Percentiles rank a stretch among this genome's conserved stretches.
Evolutionary conservation across 2,797 vertebrate species (phyloP).

Genomic region (Rhadinocentrus ornatus): DNA sequence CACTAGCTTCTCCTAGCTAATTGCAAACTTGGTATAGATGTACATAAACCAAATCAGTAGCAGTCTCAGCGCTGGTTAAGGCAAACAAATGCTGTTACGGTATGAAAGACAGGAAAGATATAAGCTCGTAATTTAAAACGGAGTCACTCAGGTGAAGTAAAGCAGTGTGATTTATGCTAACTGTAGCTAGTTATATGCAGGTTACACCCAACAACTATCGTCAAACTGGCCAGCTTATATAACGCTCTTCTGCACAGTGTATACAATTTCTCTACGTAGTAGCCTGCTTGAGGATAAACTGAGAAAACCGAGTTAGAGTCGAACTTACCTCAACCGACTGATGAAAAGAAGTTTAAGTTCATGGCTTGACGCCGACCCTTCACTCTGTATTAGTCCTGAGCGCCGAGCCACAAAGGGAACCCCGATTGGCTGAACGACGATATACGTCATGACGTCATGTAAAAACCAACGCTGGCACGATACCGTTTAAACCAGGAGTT

Average conservation of each 20-base stretch:
- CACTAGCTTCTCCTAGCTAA: conserved; percentile 41
- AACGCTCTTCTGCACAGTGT: too few relatives aligned
- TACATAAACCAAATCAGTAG: background rate
- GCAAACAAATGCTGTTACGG: too few relatives aligned
- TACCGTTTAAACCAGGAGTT: background rate
- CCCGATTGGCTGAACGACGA: conserved; percentile 61
- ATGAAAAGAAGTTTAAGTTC: conserved; percentile 52
- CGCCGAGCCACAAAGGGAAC: conserved; percentile 15
- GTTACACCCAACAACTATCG: conserved; percentile 48
- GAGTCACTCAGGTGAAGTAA: background rate
- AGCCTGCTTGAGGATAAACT: background rate
- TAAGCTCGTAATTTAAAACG: background rate
- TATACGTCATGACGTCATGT: conserved; percentile 20
- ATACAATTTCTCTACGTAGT: rapidly evolving
- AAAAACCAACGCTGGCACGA: background rate
- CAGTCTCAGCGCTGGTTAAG: background rate
- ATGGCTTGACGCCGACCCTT: conserved; percentile 52
- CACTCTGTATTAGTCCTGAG: conserved; percentile 19
- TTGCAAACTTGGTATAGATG: background rate
- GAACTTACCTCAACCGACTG: conserved; percentile 59
- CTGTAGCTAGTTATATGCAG: conserved; percentile 37
- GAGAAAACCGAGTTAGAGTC: background rate
- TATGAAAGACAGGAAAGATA: background rate
- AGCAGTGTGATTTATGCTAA: conserved; percentile 54
- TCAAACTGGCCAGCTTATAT: background rate